These are phyloP conservation scores for Chelonoidis abingdonii DNA, from an alignment of 2,113 vertebrate species.

Conservation along the genomic window DNA sequence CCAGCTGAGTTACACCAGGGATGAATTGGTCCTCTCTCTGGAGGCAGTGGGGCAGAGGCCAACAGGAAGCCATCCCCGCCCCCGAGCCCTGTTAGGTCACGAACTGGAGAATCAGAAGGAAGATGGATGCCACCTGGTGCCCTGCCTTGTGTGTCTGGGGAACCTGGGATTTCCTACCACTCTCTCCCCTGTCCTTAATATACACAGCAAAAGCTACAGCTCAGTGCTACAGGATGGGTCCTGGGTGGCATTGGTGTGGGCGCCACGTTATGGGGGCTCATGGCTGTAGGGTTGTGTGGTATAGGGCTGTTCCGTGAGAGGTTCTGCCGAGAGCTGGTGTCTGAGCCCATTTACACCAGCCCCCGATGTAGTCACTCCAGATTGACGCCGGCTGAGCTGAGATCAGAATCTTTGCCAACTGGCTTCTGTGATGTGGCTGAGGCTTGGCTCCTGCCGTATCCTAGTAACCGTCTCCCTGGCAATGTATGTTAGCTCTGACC, in stretches of 20 bases:
- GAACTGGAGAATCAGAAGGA: no score
- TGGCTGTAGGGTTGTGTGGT: neutral
- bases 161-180: neutral
- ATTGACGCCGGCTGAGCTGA: no score
- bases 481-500: constrained; percentile 60
- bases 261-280: neutral
- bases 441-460: neutral
- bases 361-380: neutral
- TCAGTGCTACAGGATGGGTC: neutral
- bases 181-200: neutral
- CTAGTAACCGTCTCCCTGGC: constrained; percentile 74
- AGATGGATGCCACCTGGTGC: neutral
- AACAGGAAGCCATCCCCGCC: neutral
- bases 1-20: neutral
- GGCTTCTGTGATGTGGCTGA: neutral
- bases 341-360: fast-evolving
- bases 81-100: no score
- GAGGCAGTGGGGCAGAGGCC: neutral
- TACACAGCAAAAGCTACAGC: neutral
- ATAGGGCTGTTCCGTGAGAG: neutral
- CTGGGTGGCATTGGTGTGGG: neutral
- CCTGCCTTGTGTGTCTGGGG: neutral
- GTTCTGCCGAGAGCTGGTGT: neutral
- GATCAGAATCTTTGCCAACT: neutral
- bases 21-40: neutral